Percentiles rank a stretch among this genome's conserved stretches.
phyloP scores from a whole-genome alignment of 2,888 invertebrate genomes.

The Melieria crassipennis region DNA sequence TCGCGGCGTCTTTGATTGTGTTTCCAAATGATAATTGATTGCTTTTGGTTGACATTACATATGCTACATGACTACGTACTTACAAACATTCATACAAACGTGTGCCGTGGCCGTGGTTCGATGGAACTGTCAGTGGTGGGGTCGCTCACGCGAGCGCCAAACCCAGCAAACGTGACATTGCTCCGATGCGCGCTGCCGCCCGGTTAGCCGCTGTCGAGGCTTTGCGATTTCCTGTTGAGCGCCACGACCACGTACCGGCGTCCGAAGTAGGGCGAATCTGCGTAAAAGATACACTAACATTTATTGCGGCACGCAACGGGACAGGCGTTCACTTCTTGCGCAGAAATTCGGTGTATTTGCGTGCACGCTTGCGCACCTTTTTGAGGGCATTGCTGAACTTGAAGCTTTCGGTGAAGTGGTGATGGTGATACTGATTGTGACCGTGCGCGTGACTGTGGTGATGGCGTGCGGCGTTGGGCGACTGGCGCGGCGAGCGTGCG shows the following conservation, averaged over 20 bases:
- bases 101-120: background rate
- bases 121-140: background rate
- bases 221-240: slow-evolving; percentile 44
- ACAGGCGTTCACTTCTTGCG: slow-evolving; percentile 50
- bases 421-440: slow-evolving; percentile 50
- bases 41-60: background rate
- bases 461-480: slow-evolving; percentile 22
- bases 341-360: slow-evolving; percentile 65
- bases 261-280: slow-evolving; percentile 58
- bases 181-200: background rate
- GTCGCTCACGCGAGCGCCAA: background rate
- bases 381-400: slow-evolving; percentile 62
- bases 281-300: slow-evolving; percentile 28
- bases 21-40: background rate
- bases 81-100: background rate
- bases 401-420: slow-evolving; percentile 60
- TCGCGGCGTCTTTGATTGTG: background rate
- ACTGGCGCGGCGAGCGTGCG: slow-evolving; percentile 36
- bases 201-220: slow-evolving; percentile 37
- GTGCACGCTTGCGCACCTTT: slow-evolving; percentile 64
- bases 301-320: background rate
- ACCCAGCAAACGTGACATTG: background rate
- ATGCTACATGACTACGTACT: slow-evolving; percentile 6
- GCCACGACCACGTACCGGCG: slow-evolving; percentile 59
- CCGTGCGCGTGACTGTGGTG: slow-evolving; percentile 48